Base-by-base conservation (phyloP, 2,888 invertebrate genomes). In the Scrobipalpa costella region DNA sequence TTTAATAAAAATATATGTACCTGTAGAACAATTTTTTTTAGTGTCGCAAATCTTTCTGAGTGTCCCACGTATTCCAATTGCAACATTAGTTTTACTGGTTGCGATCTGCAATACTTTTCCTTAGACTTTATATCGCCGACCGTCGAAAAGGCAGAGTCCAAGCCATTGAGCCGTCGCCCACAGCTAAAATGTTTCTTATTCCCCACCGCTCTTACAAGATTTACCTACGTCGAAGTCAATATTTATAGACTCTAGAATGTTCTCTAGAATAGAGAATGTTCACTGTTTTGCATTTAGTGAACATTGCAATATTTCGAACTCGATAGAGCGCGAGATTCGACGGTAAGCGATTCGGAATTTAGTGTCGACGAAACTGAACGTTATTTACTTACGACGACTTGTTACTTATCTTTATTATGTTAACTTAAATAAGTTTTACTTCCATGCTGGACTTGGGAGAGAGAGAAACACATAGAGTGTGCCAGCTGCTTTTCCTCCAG, bases 291-390 rank as follows among this genome's bases (percentile, higher is more conserved):
- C 67, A 70, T 66, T 68, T 66, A 52, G 63, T 61, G 58, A 55
- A 68, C 63, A 67, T 64, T 65, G 66, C 66, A 65, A 67, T 67
- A 65, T 67, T 64, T 64, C 64, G 60, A 63, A 60, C 27, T 57
- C 62, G 61, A 58, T 58, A 50, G 47, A 62, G 58, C 40, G 62
- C 58, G 21, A 62, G 44, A 60, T 52, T 63, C 36, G 44, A 33
- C 55, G 44, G 40, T 72, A 78, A 77, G 75, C 79, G 73, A 81
- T 81, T 79, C 80, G 76, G 76, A 81, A 79, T 78, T 74, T 76
- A 81, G 79, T 80, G 80, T 78, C 73, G 71, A 63, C 64, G 69
- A 71, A 70, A 73, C 69, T 73, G n/a, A 44, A 44, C n/a, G 2
- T 2, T n/a, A 44, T n/a, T 44, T 44, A 40, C 2, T n/a, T n/a